Conservation (phyloP, 2,888 invertebrate genomes). For the Epistrophe eligans region DNA sequence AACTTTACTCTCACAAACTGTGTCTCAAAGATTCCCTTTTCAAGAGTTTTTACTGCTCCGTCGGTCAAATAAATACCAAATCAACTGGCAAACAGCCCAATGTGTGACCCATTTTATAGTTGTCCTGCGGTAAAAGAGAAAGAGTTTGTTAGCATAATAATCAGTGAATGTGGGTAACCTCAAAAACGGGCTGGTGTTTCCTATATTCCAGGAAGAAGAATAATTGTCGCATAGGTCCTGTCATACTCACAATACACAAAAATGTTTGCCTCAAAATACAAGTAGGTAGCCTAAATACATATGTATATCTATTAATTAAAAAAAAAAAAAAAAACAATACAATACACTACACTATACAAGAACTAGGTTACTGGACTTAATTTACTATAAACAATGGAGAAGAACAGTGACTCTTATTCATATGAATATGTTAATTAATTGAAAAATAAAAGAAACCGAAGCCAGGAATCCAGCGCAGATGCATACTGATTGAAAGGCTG, state of each 20-base stretch:
- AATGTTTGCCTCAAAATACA: neutral
- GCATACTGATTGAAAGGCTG: neutral
- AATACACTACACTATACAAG: no score
- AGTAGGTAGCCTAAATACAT: neutral
- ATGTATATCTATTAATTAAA: neutral
- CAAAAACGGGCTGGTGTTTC: slow-evolving; percentile 40
- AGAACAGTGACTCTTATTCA: neutral
- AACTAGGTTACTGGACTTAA: slow-evolving; percentile 71
- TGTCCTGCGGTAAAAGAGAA: slow-evolving; percentile 35
- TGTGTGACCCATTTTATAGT: slow-evolving; percentile 52
- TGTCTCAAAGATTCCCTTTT: neutral
- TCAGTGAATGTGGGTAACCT: slow-evolving; percentile 64
- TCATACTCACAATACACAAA: neutral
- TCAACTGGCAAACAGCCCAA: slow-evolving; percentile 62
- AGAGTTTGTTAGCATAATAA: slow-evolving; percentile 34
- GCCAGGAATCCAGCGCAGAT: neutral
- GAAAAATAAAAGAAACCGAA: slow-evolving; percentile 43
- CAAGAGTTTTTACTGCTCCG: neutral
- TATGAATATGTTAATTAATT: slow-evolving; percentile 46
- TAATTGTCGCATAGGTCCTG: slow-evolving; percentile 44
- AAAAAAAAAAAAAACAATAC: neutral
- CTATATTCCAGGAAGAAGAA: slow-evolving; percentile 53
- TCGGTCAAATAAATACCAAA: slow-evolving; percentile 32
- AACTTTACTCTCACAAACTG: neutral
- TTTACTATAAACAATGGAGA: slow-evolving; percentile 22